Base-by-base conservation (phyloP, 2,113 vertebrate genomes). In the Lophochroa leadbeateri region DNA sequence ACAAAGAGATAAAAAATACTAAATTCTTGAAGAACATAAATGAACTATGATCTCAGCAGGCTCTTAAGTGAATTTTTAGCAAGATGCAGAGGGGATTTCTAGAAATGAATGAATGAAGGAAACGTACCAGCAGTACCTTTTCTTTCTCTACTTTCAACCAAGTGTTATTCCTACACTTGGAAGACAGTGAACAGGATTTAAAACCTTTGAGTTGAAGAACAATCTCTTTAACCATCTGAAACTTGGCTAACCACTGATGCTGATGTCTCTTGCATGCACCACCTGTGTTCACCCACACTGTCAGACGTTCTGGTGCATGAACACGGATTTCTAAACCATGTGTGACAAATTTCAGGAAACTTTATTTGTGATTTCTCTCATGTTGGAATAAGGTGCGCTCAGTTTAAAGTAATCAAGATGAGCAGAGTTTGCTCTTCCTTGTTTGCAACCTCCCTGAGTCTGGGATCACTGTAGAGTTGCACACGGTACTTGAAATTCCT, bases 341-440 rank as follows among this genome's bases (percentile, higher is more conserved):
- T 29, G 35, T 37, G 50, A 93, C 37, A 91, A 68, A 75, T 18
- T 23, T 75, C 39, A 79, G 27, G 17, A 44, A 49, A 71, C 24
- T 25, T 17, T 71, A 13, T 68, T 69, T 92, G 50, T 74, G 27
- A 82, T 77, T 86, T 92, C 39, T n/a, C 11, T 57, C 52, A 25
- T 13, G 13, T 8, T 52, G 31, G 37, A 88, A n/a, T 67, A 76
- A 76, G 35, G n/a, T 33, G 44, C 0, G 0, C 72, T 57, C 63
- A 53, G 12, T 77, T 80, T 81, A 72, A 85, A 85, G 64, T 49
- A 55, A 67, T 43, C 25, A 78, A 44, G 68, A 65, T 27, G 7
- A 86, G 21, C 4, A 67, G 49, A 78, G 24, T 55, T 79, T 64
- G 6, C 50, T 64, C 20, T 83, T 47, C n/a, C 43, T 55, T 43